Base-by-base conservation (phyloP, 92 coral and sea anemone genomes). In the Palythoa grandis region DNA sequence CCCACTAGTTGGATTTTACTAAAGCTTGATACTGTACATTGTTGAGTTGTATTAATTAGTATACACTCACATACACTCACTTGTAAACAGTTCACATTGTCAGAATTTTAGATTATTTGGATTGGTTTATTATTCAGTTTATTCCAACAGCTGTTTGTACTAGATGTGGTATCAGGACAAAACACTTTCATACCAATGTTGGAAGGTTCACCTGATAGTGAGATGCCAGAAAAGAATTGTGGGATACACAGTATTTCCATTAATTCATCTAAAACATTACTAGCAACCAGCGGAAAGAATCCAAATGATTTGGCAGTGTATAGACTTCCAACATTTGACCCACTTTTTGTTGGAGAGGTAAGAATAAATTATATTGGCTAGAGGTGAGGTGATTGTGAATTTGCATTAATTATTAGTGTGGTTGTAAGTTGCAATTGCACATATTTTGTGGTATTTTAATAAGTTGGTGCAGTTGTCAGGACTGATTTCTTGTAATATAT, bases 261-360 rank as follows among this genome's bases (percentile, higher is more conserved):
- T 52, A 96, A 93, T 52, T 82, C 90, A 47, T 82, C 92, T 10
- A 85, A 89, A 70, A 92, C 91, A 72, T 50, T 94, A 24, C 86
- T 96, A 56, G 96, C 98, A 16, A 92, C 98, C 35, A 95, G 95
- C 86, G 98, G 98, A 24, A 93, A 96, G 56, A 96, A 90, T 78
- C 98, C 98, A 12, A 96, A 96, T 76, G 92, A 96, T 77, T 90
- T 96, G 48, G 98, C 96, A 37, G 90, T 96, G 2, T 96, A 96
- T 61, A 94, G 85, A 77, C 83, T 96, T 25, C 98, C 98, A 52
- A 95, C 94, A 58, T 95, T 96, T 88, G 95, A 96, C 54, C 98
- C 98, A 63, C 90, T 96, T 12, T 95, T 94, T 90, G 90, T 96
- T 38, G 98, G 98, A 19, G 95, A 92, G 94, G 98, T 95, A 92